Percentiles rank a stretch among this genome's conserved stretches.
These are phyloP conservation scores for Cossypha dichroa DNA, from an alignment of 2,797 vertebrate genomes.

Conservation along the genomic window DNA sequence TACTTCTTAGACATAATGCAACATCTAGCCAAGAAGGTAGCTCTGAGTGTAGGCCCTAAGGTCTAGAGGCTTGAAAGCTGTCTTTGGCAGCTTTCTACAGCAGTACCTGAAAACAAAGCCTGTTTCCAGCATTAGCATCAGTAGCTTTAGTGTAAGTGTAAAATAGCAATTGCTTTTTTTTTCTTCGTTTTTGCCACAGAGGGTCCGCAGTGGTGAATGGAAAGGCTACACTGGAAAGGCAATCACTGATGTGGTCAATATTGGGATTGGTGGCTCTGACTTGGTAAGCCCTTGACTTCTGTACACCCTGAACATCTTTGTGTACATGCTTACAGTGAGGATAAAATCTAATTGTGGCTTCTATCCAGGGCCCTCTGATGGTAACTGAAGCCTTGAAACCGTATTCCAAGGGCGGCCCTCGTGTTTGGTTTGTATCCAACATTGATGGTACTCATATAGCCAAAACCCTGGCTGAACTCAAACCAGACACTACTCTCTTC, in stretches of 20 bases:
- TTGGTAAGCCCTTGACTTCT: constrained; percentile 79
- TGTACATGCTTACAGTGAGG: background rate
- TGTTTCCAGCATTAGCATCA: background rate
- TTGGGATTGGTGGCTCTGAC: constrained; percentile 96
- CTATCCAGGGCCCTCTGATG: constrained; percentile 91
- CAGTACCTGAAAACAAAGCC: background rate
- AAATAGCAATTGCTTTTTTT: background rate
- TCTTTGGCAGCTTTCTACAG: background rate
- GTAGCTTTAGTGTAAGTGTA: background rate
- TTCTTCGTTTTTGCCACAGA: constrained; percentile 69
- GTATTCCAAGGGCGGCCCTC: constrained; percentile 90
- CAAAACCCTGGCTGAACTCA: constrained; percentile 90
- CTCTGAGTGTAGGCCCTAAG: background rate
- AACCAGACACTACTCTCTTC: constrained; percentile 90
- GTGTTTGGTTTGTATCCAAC: constrained; percentile 96
- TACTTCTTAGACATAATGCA: background rate
- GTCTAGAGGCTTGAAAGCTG: background rate
- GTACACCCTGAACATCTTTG: fast-evolving
- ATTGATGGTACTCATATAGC: constrained; percentile 96
- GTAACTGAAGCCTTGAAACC: constrained; percentile 95
- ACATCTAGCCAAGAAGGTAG: background rate
- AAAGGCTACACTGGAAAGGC: constrained; percentile 94
- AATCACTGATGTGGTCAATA: constrained; percentile 93
- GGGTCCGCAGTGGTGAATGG: constrained; percentile 92
- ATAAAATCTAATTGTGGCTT: background rate